Base-by-base conservation (phyloP, 2,888 invertebrate species). In the Brachynemurus nebulosus region DNA sequence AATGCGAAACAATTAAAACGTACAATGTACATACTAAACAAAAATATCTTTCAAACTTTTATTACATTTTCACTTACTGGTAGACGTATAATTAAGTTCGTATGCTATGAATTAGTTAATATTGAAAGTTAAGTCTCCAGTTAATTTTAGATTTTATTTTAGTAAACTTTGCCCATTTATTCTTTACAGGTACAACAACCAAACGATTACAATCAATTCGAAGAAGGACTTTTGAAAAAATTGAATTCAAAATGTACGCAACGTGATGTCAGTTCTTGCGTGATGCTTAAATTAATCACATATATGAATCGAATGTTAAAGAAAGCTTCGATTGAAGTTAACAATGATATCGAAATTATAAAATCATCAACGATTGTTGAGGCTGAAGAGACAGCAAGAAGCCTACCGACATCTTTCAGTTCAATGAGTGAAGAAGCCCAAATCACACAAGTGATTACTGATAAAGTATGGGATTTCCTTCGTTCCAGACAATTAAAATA, bases 251-350 rank as follows among this genome's bases (percentile, higher is more conserved):
- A 85, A 69, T 88, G 88, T 59, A 72, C 78, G 4, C 76, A 81
- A 51, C 72, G 79, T 43, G 86, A 88, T 55, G 75, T 83, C 37
- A 81, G 83, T 27, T 80, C 86, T 7, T 88, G 88, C 60, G 79
- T 85, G 58, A 86, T 86, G 71, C 69, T 85, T 16, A 88, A 86
- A 62, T 63, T 86, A 53, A 80, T 86, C 30, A 79, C 82, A 14
- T 86, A 86, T 60, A 83, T 86, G 65, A 86, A 88, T 66, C 71
- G 79, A 50, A 72, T 86, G 64, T 68, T 86, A 57, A 79, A 86
- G 60, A 86, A 86, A 51, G 79, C 85, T 0, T 77, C 80, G 41
- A 75, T 88, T 56, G 83, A 85, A 55, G 65, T 88, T 37, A 80
- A 79, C 37, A 80, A 80, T 45, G 82, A 83, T 54, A 66, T 86